These are phyloP conservation scores for Takifugu ocellatus DNA, from an alignment of 2,797 vertebrate species.

Conservation along the genomic window DNA sequence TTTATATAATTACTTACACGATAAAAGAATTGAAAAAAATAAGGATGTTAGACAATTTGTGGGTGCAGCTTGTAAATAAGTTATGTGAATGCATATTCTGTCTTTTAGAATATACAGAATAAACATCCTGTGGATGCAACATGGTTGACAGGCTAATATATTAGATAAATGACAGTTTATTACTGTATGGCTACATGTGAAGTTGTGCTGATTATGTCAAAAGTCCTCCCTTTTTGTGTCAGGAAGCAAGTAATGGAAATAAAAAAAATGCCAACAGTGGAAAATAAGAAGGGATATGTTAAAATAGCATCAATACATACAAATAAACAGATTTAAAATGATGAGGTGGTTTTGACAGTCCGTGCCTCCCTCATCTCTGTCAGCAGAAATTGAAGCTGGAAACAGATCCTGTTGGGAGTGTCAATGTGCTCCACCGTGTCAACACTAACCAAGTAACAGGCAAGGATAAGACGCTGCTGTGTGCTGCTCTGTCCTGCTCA, in stretches of 20 bases:
- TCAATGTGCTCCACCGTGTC: constrained; percentile 15
- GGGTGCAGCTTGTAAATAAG: constrained; percentile 1
- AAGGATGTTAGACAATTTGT: constrained; percentile 6
- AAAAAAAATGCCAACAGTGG: constrained; percentile 28
- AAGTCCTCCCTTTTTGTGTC: constrained; percentile 49
- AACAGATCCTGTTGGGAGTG: constrained; percentile 21
- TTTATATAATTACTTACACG: constrained; percentile 7
- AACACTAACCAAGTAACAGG: constrained; percentile 30
- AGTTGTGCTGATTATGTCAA: constrained; percentile 69
- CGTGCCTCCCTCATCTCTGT: constrained; percentile 40
- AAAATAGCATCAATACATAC: constrained; percentile 52
- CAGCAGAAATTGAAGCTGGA: constrained; percentile 50
- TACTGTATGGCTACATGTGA: constrained; percentile 36
- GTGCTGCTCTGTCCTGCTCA: constrained; percentile 37
- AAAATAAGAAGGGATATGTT: constrained; percentile 46
- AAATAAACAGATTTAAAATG: constrained; percentile 34
- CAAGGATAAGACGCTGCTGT: constrained; percentile 2
- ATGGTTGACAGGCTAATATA: constrained; percentile 27
- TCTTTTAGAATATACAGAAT: constrained; percentile 8
- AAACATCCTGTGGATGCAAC: constrained; percentile 31
- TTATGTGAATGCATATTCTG: constrained; percentile 2
- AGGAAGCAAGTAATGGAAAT: constrained; percentile 15
- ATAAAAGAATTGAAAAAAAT: constrained; percentile 3
- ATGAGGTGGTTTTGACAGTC: constrained; percentile 36
- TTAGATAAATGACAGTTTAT: constrained; percentile 29